Percentiles rank a stretch among this genome's conserved stretches.
phyloP scores from a whole-genome alignment of 2,888 invertebrate genomes.

The Thymelicus acteon region DNA sequence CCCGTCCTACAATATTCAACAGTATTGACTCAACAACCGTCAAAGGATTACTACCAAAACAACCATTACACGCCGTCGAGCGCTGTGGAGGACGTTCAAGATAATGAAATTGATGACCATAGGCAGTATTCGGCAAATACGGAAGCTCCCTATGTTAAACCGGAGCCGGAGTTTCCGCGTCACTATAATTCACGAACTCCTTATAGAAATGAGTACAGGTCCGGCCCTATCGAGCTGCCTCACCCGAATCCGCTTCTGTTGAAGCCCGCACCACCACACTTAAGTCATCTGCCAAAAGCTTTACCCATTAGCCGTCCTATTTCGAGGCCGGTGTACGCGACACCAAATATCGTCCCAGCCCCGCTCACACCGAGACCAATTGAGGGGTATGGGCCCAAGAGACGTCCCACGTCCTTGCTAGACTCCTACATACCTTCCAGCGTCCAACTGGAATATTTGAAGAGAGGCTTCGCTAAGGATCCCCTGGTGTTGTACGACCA shows the following conservation, averaged over 20 bases:
- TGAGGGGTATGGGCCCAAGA: slow-evolving; percentile 59
- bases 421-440: slow-evolving; percentile 87
- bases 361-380: slow-evolving; percentile 58
- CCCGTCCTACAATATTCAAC: slow-evolving; percentile 65
- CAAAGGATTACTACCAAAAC: slow-evolving; percentile 62
- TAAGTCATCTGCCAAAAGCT: slow-evolving; percentile 71
- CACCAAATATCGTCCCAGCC: slow-evolving; percentile 50
- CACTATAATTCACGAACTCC: slow-evolving; percentile 68
- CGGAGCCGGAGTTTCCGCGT: slow-evolving; percentile 58
- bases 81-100: slow-evolving; percentile 59
- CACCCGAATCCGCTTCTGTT: slow-evolving; percentile 67
- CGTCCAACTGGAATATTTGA: slow-evolving; percentile 77
- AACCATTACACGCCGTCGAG: slow-evolving; percentile 62
- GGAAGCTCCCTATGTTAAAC: slow-evolving; percentile 57
- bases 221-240: slow-evolving; percentile 62
- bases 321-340: slow-evolving; percentile 66
- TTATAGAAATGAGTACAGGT: slow-evolving; percentile 61
- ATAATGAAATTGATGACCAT: slow-evolving; percentile 57
- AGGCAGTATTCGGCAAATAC: slow-evolving; percentile 60
- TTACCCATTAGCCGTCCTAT: slow-evolving; percentile 70
- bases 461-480: slow-evolving; percentile 73
- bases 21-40: slow-evolving; percentile 58
- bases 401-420: slow-evolving; percentile 79
- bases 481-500: slow-evolving; percentile 74
- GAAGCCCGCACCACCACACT: slow-evolving; percentile 64